phyloP scores from a whole-genome alignment of 2,797 vertebrate species.

The Bovichtus variegatus region DNA sequence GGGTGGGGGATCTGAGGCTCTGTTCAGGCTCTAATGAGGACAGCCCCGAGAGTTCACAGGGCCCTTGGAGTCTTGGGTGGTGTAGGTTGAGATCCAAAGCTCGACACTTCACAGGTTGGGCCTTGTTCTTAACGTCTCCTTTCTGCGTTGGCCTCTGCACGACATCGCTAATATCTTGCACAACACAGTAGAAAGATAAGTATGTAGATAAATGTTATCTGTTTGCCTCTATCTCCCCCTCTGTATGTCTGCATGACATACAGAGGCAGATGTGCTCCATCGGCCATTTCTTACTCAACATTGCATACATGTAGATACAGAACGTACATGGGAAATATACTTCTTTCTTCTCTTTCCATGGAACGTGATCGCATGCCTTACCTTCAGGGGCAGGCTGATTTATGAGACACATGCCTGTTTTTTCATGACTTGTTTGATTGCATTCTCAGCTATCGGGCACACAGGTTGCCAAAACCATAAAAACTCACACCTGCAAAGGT shows the following conservation, averaged over 20 bases:
- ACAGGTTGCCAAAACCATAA: slow-evolving; percentile 78
- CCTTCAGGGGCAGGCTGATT: slow-evolving; percentile 77
- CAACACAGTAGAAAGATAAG: slow-evolving; percentile 42
- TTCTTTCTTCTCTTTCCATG: slow-evolving; percentile 54
- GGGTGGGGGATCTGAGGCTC: slow-evolving; percentile 57
- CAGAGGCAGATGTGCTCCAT: slow-evolving; percentile 62
- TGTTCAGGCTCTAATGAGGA: slow-evolving; percentile 58
- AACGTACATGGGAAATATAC: slow-evolving; percentile 60
- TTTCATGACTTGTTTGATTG: slow-evolving; percentile 86
- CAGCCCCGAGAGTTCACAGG: slow-evolving; percentile 56
- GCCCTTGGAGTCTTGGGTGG: slow-evolving; percentile 51
- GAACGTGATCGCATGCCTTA: slow-evolving; percentile 61
- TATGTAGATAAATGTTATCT: slow-evolving; percentile 43
- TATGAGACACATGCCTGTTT: slow-evolving; percentile 81
- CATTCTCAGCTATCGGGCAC: slow-evolving; percentile 78
- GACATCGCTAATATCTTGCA: slow-evolving; percentile 52
- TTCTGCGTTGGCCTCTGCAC: slow-evolving; percentile 41
- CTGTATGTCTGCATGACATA: slow-evolving; percentile 41
- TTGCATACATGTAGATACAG: slow-evolving; percentile 34
- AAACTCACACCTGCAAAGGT: slow-evolving; percentile 80
- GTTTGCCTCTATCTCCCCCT: slow-evolving; percentile 17
- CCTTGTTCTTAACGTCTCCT: slow-evolving; percentile 45
- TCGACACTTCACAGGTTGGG: slow-evolving; percentile 38
- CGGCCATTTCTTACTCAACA: slow-evolving; percentile 56
- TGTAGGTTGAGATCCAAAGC: slow-evolving; percentile 37